Evolutionary conservation across 2,113 vertebrate genomes (phyloP).

Genomic region (Calidris pugnax): DNA sequence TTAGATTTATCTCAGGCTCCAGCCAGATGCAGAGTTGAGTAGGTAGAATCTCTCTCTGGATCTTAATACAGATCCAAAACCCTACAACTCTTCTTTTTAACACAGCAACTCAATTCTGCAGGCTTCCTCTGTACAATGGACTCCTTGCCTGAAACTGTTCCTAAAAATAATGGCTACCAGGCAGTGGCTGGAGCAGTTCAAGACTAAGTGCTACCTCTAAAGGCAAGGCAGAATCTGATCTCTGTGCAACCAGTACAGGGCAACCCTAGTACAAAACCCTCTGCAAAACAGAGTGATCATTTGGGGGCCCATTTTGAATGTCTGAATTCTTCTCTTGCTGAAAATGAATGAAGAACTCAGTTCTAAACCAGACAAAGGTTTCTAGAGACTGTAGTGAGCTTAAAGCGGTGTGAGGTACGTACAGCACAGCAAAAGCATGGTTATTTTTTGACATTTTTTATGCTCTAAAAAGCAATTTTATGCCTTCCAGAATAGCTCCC

Average conservation of each 20-base stretch:
- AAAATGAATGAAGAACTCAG: not conserved
- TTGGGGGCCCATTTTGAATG: not conserved
- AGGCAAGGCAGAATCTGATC: not conserved
- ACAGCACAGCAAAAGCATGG: not conserved
- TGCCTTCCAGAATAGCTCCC: not conserved
- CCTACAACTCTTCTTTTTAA: not conserved
- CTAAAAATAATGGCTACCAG: not conserved
- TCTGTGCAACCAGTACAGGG: not conserved
- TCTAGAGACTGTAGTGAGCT: not conserved
- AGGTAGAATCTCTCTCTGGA: not conserved
- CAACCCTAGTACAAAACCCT: not conserved
- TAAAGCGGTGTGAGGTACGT: not conserved
- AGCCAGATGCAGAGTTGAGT: not conserved
- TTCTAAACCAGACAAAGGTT: not conserved
- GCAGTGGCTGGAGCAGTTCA: not conserved
- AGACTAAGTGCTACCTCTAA: not conserved
- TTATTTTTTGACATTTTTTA: not conserved
- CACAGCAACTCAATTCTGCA: not conserved
- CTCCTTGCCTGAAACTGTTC: not conserved
- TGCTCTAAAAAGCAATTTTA: slow-evolving; percentile 19
- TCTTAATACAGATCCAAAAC: not conserved
- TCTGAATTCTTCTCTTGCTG: not conserved
- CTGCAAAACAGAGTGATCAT: not conserved
- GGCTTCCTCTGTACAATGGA: not conserved
- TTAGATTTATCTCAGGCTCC: not conserved